Conservation (phyloP, 2,888 invertebrate species). For the Rhingia campestris region DNA sequence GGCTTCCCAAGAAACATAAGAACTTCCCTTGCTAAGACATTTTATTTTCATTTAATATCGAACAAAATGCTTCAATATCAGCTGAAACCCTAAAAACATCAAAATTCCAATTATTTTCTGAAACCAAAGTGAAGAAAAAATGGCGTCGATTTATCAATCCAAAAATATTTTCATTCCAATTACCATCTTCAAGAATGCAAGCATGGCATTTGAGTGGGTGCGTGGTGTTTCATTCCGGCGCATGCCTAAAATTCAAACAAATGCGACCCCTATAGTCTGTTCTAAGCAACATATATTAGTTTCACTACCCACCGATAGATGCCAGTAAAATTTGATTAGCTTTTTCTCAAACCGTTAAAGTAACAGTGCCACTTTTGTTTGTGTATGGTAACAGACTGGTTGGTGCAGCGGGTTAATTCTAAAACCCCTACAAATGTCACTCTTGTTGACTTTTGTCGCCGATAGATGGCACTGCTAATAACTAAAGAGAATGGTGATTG, state of each 20-base stretch:
- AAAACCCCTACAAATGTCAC: background rate
- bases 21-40: no score
- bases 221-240: background rate
- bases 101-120: background rate
- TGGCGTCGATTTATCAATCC: slow-evolving; percentile 28
- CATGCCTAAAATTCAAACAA: background rate
- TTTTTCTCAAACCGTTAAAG: background rate
- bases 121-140: background rate
- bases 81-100: background rate
- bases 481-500: no score
- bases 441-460: background rate
- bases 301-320: background rate
- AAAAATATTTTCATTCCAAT: slow-evolving; percentile 3
- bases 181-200: background rate
- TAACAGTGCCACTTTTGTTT: background rate
- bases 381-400: slow-evolving; percentile 5
- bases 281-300: background rate
- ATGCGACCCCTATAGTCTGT: background rate
- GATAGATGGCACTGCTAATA: no score
- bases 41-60: background rate
- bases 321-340: background rate
- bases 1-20: no score
- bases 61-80: no score
- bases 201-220: background rate
- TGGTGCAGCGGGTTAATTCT: background rate